Evolutionary conservation across 2,797 vertebrate genomes (phyloP).

Genomic region (Serranus cabrilla): DNA sequence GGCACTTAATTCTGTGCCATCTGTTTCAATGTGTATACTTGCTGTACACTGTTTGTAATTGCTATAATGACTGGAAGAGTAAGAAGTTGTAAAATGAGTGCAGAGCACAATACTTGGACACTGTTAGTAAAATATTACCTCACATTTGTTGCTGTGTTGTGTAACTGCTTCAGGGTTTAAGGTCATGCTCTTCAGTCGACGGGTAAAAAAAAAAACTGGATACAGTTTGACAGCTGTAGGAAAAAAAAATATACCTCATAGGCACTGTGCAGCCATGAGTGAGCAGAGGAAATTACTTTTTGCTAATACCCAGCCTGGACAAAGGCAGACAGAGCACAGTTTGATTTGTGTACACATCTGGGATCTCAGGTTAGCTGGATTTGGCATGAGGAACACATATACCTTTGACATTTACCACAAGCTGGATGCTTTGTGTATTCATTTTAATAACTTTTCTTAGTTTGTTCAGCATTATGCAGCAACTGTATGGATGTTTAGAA

Average conservation of each 20-base stretch:
- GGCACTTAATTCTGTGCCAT: neutral
- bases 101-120: constrained; percentile 24
- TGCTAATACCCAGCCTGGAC: constrained; percentile 66
- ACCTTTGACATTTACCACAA: constrained; percentile 2
- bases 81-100: constrained; percentile 1
- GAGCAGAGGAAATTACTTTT: constrained; percentile 72
- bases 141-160: constrained; percentile 42
- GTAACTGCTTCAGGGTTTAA: constrained; percentile 45
- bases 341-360: constrained; percentile 61
- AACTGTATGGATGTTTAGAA: neutral
- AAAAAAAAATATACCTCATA: constrained; percentile 47
- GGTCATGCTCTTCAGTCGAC: constrained; percentile 58
- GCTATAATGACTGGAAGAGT: neutral
- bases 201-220: constrained; percentile 50
- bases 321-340: constrained; percentile 57
- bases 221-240: constrained; percentile 61
- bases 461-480: neutral
- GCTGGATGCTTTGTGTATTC: neutral
- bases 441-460: neutral
- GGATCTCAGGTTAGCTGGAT: constrained; percentile 43
- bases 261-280: constrained; percentile 58
- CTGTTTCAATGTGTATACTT: neutral
- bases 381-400: constrained; percentile 5
- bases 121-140: constrained; percentile 47
- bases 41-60: neutral